Base-by-base conservation (phyloP, 1,140 invertebrate species). In the Megalopta genalis region DNA sequence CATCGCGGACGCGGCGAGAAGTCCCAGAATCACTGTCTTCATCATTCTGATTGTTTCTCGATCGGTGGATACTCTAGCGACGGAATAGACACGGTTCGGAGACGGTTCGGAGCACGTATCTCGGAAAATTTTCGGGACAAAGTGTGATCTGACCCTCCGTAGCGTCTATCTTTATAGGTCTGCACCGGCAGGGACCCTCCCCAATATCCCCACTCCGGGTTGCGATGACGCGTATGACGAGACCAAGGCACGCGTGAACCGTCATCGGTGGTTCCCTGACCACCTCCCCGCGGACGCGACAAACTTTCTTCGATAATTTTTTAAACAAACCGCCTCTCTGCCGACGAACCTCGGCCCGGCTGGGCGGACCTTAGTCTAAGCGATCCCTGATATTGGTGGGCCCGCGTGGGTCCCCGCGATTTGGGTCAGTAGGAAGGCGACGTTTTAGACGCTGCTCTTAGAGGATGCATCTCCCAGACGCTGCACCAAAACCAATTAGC, bases 271-370 rank as follows among this genome's bases (percentile, higher is more conserved):
- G 60, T 63, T 85, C 42, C 49, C 52, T 62, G 37, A 80, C 87
- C 88, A 79, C 81, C 79, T 66, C 87, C 84, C 83, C 80, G 57
- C 32, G 63, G 23, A 52, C n/a, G 7, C n/a, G 42, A 52, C 49
- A 82, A n/a, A 90, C 91, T 92, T 91, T 93, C 91, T 86, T 92
- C 89, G 90, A 89, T 92, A 92, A 91, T 93, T 93, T 91, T 92
- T 93, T 92, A 91, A 93, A 92, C 92, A 92, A 93, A 92, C 89
- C 81, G 46, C 42, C 72, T 72, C 64, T 60, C 73, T n/a, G 25
- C 78, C 68, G 73, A 3, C 25, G 14, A 23, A 4, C 12, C 32
- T 59, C 63, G 27, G 14, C 39, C 39, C 12, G 14, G 37, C 77
- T 89, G 88, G 89, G 85, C 84, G 87, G 86, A 82, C 82, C 87